Evolutionary conservation across 2,113 vertebrate genomes (phyloP).

Genomic region (Pangasianodon hypophthalmus): DNA sequence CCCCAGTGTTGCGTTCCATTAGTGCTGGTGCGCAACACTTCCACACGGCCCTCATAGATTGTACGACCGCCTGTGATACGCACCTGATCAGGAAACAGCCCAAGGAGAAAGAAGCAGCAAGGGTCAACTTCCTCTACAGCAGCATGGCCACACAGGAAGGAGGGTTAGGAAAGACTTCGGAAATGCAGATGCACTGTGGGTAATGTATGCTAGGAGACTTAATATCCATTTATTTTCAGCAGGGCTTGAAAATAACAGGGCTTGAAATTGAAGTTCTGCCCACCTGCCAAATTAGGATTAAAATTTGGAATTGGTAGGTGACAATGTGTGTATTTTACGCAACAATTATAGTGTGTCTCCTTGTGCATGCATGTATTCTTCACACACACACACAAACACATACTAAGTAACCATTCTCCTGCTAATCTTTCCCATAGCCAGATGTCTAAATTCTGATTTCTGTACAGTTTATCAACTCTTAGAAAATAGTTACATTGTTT

Average conservation of each 20-base stretch:
- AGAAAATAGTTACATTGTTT: too few species aligned
- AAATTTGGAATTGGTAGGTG: background rate
- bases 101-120: constrained; percentile 27
- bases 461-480: background rate
- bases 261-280: background rate
- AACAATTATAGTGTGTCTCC: background rate
- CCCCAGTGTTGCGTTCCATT: constrained; percentile 83
- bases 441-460: background rate
- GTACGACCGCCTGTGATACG: constrained; percentile 89
- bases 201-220: background rate
- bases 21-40: constrained; percentile 75
- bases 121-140: constrained; percentile 31
- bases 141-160: constrained; percentile 24
- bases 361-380: background rate
- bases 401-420: background rate
- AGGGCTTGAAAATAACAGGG: background rate
- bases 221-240: background rate
- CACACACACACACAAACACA: background rate
- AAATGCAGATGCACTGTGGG: constrained; percentile 6
- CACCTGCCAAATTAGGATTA: background rate
- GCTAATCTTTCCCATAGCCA: background rate
- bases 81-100: constrained; percentile 78
- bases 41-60: constrained; percentile 88
- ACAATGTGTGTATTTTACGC: background rate
- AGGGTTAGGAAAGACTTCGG: background rate